Evolutionary conservation across 2,113 vertebrate genomes (phyloP), one percentile per base, ranked within the genome.

Genomic region (Elephantulus edwardii): DNA sequence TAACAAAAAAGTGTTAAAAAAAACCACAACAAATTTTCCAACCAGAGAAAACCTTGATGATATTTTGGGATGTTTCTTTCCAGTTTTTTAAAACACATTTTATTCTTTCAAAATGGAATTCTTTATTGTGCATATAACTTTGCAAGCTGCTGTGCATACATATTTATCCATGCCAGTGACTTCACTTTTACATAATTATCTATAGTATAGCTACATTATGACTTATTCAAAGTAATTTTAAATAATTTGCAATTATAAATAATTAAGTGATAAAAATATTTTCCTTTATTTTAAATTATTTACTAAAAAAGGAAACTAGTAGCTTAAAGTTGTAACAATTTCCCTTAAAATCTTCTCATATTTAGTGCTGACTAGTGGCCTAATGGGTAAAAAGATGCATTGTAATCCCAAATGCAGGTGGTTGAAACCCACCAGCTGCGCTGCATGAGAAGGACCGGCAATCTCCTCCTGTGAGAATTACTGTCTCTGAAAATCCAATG

Each of bases 231-330:
- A 52, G 28, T 84, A 17, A 50, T 82, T 91, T 90, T 83, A 68
- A 52, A 80, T 89, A 66, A 52, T 62, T 68, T 82, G 64, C 4
- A 48, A 4, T 77, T 56, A 81, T 9, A 78, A 78, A 75, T 46
- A 84, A 89, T 17, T 71, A 6, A 9, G 35, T 77, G 70, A 60
- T 33, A 83, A 44, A 85, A 71, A 56, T 79, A 16, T 80, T 86
- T 70, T 16, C 28, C 30, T 6, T 91, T 84, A 60, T 86, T 91
- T 89, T 93, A 28, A 70, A 42, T 90, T 13, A 81, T 83, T 83
- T 81, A 46, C 14, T 75, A 85, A 79, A 89, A 86, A 64, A 74
- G n/a, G 33, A 38, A 80, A 44, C 38, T 88, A 79, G 75, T 66
- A 19, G 80, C 80, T 88, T 79, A 76, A 79, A 92, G 40, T 24